A percentile compares a stretch with the other conserved stretches of the same genome.
Evolutionary conservation across 1,140 invertebrate genomes (phyloP).

Genomic region (Rhynchophorus ferrugineus): DNA sequence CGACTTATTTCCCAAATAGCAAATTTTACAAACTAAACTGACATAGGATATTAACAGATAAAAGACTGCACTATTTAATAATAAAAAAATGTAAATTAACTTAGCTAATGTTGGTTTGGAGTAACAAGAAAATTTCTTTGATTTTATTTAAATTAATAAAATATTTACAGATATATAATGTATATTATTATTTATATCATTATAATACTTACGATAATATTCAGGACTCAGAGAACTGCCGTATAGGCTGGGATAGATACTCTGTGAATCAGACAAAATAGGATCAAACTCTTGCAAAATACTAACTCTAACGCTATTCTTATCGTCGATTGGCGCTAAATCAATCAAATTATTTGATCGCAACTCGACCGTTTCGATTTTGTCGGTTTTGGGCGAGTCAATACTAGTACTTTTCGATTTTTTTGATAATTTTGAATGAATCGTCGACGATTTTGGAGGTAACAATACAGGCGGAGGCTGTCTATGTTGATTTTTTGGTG

Average conservation of each 20-base stretch:
- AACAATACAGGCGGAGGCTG: conserved; percentile 30
- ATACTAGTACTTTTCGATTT: conserved; percentile 2
- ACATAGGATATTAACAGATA: too few relatives aligned
- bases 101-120: too few relatives aligned
- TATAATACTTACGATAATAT: conserved; percentile 33
- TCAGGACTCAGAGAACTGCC: conserved; percentile 36
- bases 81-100: too few relatives aligned
- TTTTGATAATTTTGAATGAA: conserved; percentile 11
- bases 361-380: conserved; percentile 8
- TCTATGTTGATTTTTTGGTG: conserved; percentile 35
- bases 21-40: too few relatives aligned
- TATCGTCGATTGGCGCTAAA: conserved; percentile 41
- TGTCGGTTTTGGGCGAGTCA: background rate
- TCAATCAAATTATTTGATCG: conserved; percentile 45
- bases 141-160: too few relatives aligned
- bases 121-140: too few relatives aligned
- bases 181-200: too few relatives aligned
- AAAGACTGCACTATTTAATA: too few relatives aligned
- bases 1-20: too few relatives aligned
- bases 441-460: conserved; percentile 20
- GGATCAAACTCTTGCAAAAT: conserved; percentile 80
- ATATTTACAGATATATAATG: too few relatives aligned
- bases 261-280: conserved; percentile 50
- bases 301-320: conserved; percentile 62
- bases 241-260: conserved; percentile 39